A percentile compares a stretch with the other conserved stretches of the same genome.
Evolutionary conservation across 2,113 vertebrate species (phyloP).

Genomic region (Miniopterus natalensis): DNA sequence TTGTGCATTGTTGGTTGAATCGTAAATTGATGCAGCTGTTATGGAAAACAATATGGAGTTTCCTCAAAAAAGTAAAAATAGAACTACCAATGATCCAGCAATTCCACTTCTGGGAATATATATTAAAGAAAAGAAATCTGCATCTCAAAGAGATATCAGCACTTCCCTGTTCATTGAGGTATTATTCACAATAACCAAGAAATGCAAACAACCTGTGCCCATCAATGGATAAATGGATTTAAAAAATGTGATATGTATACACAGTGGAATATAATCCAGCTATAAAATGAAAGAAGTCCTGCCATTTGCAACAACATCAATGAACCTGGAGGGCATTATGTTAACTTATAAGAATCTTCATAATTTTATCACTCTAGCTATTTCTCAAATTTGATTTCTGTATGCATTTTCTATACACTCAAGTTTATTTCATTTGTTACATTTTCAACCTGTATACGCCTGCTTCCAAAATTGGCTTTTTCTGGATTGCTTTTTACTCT

Average conservation of each 20-base stretch:
- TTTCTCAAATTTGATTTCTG: not conserved
- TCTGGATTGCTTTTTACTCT: not conserved
- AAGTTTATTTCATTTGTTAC: not conserved
- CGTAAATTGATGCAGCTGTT: not conserved
- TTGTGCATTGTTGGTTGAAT: not conserved
- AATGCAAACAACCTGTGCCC: not conserved
- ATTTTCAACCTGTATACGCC: not conserved
- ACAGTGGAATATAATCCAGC: not conserved
- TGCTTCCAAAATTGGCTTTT: not conserved
- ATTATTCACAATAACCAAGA: not conserved
- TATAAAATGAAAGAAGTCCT: not conserved
- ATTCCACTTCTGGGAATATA: not conserved
- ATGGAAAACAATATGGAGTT: not conserved
- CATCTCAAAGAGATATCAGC: not conserved
- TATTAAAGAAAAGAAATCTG: not conserved
- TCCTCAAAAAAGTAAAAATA: not conserved
- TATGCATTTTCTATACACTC: not conserved
- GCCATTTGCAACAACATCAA: not conserved
- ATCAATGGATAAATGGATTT: not conserved
- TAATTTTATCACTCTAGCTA: not conserved
- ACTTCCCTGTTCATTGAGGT: not conserved
- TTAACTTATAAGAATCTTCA: not conserved
- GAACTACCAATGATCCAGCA: not conserved
- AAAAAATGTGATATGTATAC: not conserved
- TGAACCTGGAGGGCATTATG: not conserved